Percentiles rank a stretch among this genome's conserved stretches.
Evolutionary conservation across 2,797 vertebrate genomes (phyloP).

Genomic region (Poecile montanus): DNA sequence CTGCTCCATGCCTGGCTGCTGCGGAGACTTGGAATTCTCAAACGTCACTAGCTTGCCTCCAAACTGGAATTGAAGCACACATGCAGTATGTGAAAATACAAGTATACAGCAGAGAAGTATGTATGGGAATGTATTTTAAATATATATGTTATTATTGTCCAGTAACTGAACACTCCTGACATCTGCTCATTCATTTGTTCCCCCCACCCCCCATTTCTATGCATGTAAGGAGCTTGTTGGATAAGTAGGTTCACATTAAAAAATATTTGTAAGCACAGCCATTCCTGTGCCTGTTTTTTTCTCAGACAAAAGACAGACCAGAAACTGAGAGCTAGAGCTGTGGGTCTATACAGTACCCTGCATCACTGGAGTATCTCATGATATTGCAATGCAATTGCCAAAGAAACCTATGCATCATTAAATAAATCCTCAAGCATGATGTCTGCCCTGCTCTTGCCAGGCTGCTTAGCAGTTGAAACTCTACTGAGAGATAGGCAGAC

Average conservation of each 20-base stretch:
- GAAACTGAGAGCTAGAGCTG: background rate
- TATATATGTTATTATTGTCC: fast-evolving
- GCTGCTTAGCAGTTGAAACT: background rate
- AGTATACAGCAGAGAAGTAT: background rate
- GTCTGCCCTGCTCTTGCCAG: background rate
- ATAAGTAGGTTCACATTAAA: background rate
- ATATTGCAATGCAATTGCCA: background rate
- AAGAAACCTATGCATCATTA: background rate
- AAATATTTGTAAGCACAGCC: background rate
- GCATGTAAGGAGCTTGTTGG: background rate
- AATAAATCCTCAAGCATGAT: background rate
- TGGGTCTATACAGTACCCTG: background rate
- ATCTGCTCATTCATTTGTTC: background rate
- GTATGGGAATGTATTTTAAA: background rate
- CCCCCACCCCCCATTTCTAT: background rate
- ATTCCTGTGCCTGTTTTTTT: background rate
- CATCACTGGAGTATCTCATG: background rate
- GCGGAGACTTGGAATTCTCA: constrained; percentile 79
- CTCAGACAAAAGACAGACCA: background rate
- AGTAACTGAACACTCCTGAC: background rate
- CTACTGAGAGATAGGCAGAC: background rate
- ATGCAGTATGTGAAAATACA: background rate
- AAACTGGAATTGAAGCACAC: constrained; percentile 78
- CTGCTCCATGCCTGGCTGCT: constrained; percentile 79
- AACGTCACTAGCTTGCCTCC: constrained; percentile 94